Conservation (phyloP, 1,140 invertebrate species). For the Aphidius ervi region DNA sequence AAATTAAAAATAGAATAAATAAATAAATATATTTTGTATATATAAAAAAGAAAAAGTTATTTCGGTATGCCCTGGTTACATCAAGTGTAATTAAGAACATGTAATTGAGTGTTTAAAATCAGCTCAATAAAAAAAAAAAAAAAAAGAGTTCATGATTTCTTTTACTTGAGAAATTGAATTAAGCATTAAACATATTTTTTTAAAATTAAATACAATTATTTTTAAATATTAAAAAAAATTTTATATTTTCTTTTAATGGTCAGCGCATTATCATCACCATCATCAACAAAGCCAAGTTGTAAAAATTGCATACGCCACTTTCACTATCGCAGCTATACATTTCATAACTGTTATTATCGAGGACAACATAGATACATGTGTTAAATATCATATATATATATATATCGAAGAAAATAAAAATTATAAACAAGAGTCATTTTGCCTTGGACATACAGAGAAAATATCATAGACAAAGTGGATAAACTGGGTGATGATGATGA, state of each 20-base stretch:
- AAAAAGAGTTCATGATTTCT: neutral
- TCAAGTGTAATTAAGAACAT: slow-evolving; percentile 11
- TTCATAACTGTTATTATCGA: slow-evolving; percentile 50
- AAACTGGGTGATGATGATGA: neutral
- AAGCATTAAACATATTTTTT: too few species aligned
- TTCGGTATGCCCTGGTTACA: slow-evolving; percentile 1
- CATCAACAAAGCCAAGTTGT: slow-evolving; percentile 35
- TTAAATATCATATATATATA: slow-evolving; percentile 4
- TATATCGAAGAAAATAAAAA: slow-evolving; percentile 29
- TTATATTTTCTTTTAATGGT: neutral
- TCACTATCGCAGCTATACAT: slow-evolving; percentile 45
- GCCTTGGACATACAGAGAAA: slow-evolving; percentile 28
- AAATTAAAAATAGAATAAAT: too few species aligned
- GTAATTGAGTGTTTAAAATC: slow-evolving; percentile 6
- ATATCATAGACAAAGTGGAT: neutral
- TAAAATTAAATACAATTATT: too few species aligned
- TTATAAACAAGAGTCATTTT: slow-evolving; percentile 19
- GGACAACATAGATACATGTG: slow-evolving; percentile 36
- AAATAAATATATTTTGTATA: too few species aligned
- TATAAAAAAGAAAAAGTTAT: too few species aligned
- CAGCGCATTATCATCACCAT: slow-evolving; percentile 17
- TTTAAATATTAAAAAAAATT: neutral
- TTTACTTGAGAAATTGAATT: too few species aligned
- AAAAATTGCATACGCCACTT: slow-evolving; percentile 46
- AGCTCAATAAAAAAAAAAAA: neutral